These are phyloP conservation scores for Trachemys scripta DNA, from an alignment of 2,113 vertebrate genomes.

Conservation along the genomic window DNA sequence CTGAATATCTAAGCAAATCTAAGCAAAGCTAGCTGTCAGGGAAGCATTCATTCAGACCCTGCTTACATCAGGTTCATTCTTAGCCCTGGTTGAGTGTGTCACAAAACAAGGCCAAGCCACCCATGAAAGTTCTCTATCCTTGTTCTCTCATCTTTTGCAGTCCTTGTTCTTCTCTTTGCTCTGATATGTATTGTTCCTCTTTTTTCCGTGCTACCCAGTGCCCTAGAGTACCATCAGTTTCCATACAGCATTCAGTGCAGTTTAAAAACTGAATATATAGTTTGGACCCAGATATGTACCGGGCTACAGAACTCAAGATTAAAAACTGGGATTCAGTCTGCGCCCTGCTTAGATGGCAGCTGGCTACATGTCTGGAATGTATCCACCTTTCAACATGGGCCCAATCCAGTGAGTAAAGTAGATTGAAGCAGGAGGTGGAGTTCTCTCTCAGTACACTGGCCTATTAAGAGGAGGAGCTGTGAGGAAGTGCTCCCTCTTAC, in stretches of 20 bases:
- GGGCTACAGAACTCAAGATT: not conserved
- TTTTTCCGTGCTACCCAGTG: not conserved
- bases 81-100: not conserved
- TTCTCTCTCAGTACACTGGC: not conserved
- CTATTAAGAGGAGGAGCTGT: not conserved
- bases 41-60: no score
- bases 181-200: accelerated
- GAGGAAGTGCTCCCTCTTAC: not conserved
- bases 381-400: accelerated
- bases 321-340: not conserved
- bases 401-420: not conserved
- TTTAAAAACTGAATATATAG: not conserved
- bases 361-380: not conserved
- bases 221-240: not conserved
- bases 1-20: no score
- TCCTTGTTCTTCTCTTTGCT: not conserved
- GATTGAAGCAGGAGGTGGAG: not conserved
- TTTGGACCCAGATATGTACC: not conserved
- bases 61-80: no score
- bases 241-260: not conserved
- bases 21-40: no score
- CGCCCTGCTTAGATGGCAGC: not conserved
- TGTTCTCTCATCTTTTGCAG: not conserved
- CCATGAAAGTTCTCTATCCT: not conserved
- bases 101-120: not conserved